Evolutionary conservation across 2,888 invertebrate species (phyloP).

Genomic region (Sycophila texana): DNA sequence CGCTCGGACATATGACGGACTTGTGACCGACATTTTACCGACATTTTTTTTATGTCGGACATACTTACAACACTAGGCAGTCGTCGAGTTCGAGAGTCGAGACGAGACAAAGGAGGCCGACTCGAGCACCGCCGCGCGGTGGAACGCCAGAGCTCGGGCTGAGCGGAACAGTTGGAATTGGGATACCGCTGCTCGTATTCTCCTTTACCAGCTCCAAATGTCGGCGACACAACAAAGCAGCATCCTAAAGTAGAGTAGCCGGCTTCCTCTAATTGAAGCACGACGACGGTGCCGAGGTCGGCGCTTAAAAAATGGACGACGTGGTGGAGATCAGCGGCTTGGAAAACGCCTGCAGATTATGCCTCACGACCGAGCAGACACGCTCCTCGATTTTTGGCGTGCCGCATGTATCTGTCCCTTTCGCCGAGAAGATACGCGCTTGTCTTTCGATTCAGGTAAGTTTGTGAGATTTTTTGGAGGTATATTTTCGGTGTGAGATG

Average conservation of each 20-base stretch:
- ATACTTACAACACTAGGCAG: no score
- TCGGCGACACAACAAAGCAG: conserved; percentile 12
- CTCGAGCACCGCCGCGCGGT: no score
- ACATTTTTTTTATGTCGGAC: no score
- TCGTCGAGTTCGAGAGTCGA: no score
- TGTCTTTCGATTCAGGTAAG: conserved; percentile 82
- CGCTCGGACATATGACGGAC: no score
- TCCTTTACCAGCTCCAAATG: conserved; percentile 22
- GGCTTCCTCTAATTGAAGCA: not conserved
- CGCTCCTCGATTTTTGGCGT: conserved; percentile 80
- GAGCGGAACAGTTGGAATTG: not conserved
- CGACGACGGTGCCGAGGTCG: not conserved
- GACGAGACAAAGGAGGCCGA: no score
- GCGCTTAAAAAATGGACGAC: conserved; percentile 37
- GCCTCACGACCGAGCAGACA: conserved; percentile 80
- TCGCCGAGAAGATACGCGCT: conserved; percentile 81
- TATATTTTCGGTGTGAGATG: not conserved
- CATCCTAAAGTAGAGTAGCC: conserved; percentile 1
- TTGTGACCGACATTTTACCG: no score
- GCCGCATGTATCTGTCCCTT: conserved; percentile 75
- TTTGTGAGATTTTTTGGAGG: conserved; percentile 18
- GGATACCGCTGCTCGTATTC: not conserved
- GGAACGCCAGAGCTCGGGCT: conserved; percentile 15
- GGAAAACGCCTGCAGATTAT: conserved; percentile 80
- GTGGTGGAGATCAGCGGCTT: conserved; percentile 55